Percentiles rank a stretch among this genome's conserved stretches.
Evolutionary conservation across 2,888 invertebrate genomes (phyloP).

Genomic region (Thymelicus acteon): DNA sequence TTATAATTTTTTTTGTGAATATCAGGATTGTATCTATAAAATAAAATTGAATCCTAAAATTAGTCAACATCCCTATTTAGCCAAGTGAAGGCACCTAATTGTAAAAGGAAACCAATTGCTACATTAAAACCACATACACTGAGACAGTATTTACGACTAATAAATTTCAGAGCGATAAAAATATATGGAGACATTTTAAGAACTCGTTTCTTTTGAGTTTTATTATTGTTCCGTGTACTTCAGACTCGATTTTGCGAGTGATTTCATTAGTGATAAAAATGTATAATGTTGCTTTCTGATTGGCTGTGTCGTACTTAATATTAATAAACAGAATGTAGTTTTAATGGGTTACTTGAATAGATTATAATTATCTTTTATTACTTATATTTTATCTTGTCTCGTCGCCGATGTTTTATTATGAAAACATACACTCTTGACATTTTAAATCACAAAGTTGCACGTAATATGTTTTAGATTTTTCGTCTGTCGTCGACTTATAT

Average conservation of each 20-base stretch:
- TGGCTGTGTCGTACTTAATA: slow-evolving; percentile 25
- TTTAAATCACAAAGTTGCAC: too few species aligned
- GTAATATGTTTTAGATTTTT: too few species aligned
- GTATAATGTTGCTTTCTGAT: slow-evolving; percentile 45
- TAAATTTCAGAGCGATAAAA: slow-evolving; percentile 71
- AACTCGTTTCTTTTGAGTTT: slow-evolving; percentile 64
- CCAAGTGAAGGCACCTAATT: slow-evolving; percentile 55
- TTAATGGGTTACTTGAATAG: background rate
- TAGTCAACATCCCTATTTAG: slow-evolving; percentile 39
- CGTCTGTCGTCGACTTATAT: too few species aligned
- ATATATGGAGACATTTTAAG: slow-evolving; percentile 67
- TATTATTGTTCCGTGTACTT: slow-evolving; percentile 61
- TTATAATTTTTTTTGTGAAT: too few species aligned
- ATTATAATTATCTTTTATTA: background rate
- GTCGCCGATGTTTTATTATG: slow-evolving; percentile 1
- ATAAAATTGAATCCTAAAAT: too few species aligned
- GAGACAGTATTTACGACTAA: slow-evolving; percentile 69
- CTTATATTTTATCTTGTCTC: slow-evolving; percentile 12
- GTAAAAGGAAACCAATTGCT: slow-evolving; percentile 65
- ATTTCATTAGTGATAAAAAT: slow-evolving; percentile 69
- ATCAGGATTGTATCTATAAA: too few species aligned
- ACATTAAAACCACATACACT: slow-evolving; percentile 68
- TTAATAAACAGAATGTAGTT: slow-evolving; percentile 7
- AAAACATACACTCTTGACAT: background rate
- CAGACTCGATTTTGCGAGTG: slow-evolving; percentile 58